phyloP scores from a whole-genome alignment of 2,797 vertebrate genomes.

The Falco rusticolus region DNA sequence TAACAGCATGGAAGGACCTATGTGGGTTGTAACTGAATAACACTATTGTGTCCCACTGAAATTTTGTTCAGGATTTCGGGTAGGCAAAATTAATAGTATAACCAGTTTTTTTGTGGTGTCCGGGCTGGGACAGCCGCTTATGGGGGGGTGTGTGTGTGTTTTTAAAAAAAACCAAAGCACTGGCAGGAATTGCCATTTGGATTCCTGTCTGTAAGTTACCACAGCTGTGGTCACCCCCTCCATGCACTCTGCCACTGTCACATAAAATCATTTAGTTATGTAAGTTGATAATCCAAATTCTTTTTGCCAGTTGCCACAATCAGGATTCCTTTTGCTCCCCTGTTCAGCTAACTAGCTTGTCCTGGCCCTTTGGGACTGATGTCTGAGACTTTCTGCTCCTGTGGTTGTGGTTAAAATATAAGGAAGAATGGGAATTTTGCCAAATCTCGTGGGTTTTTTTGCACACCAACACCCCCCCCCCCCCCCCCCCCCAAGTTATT shows the following conservation, averaged over 20 bases:
- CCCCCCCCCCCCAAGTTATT: background rate
- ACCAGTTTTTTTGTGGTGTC: background rate
- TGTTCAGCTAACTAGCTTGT: background rate
- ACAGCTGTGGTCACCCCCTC: background rate
- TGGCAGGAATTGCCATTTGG: background rate
- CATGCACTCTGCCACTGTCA: background rate
- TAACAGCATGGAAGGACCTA: background rate
- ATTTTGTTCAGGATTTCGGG: background rate
- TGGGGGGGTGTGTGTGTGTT: too few species aligned
- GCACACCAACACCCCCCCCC: fast-evolving
- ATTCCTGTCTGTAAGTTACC: background rate
- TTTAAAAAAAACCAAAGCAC: background rate
- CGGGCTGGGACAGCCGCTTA: background rate
- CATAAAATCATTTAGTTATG: background rate
- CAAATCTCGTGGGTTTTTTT: background rate
- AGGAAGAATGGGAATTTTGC: background rate
- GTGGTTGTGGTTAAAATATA: background rate
- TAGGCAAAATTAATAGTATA: background rate
- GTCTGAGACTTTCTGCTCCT: background rate
- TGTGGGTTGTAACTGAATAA: background rate
- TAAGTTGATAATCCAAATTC: background rate
- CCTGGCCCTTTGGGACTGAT: background rate
- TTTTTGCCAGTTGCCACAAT: background rate
- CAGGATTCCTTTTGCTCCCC: background rate
- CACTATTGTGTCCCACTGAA: background rate